Evolutionary conservation across 2,888 invertebrate genomes (phyloP), one percentile per base, ranked within the genome.

Genomic region (Lymantria dispar): DNA sequence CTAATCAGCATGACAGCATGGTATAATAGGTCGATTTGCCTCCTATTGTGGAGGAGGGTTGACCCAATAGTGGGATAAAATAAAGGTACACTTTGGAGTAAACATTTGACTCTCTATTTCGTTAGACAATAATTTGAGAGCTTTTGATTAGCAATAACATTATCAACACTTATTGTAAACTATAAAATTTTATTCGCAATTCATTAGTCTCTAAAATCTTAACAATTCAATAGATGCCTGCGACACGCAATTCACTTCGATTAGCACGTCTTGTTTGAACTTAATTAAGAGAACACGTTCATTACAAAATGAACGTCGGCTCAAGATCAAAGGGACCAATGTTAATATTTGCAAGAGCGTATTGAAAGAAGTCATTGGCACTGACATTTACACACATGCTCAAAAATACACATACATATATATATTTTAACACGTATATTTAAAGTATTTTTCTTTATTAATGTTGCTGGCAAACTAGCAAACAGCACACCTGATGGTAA

Each of bases 301-400:
- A 69, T 74, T 68, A 70, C 68, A 83, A 65, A 87, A 84, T 85
- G 86, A 87, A 69, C 87, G 77, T 73, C 76, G 74, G 55, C 68
- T 71, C 72, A 68, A 82, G 86, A 91, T 90, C 90, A 91, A 90
- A 90, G 86, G 71, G 61, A 66, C 62, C 70, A 73, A 67, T 76
- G 84, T 79, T 80, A 85, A 90, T 90, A 87, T 90, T 90, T 87
- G 80, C 79, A 47, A 68, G 62, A 68, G 70, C 80, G 73, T 83
- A 85, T 86, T 81, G 83, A 86, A 89, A 89, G 88, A 88, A 88
- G 89, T 84, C 84, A 78, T 87, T 87, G 85, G 67, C 86, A 84
- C 78, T 66, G 65, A 51, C 44, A 22, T 33, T 33, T 40, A 14
- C 49, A 44, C 45, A 51, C 50, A 47, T 9, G 30, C n/a, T 30